Evolutionary conservation across 1,140 invertebrate genomes (phyloP).

Genomic region (Andrena cerasifolii): DNA sequence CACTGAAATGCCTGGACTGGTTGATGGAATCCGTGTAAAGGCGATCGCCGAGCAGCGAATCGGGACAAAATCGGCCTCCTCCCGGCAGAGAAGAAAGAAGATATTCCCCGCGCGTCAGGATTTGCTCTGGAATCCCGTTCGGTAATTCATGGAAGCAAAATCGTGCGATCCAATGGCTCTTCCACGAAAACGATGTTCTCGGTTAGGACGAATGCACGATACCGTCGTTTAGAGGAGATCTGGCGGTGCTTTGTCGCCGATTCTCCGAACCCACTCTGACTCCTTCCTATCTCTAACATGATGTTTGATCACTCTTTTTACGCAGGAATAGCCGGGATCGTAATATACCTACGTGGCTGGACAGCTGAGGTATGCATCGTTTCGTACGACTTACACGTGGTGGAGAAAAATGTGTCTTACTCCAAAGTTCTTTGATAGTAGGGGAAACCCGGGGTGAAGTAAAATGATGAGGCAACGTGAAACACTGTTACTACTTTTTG

Average conservation of each 20-base stretch:
- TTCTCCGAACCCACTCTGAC: conserved; percentile 16
- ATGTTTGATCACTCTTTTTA: neutral
- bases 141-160: conserved; percentile 62
- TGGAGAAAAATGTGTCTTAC: too few species aligned
- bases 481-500: too few species aligned
- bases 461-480: too few species aligned
- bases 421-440: too few species aligned
- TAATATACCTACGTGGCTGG: too few species aligned
- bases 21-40: conserved; percentile 37
- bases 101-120: conserved; percentile 56
- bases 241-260: conserved; percentile 35
- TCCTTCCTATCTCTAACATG: conserved; percentile 26
- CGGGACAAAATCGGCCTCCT: conserved; percentile 41
- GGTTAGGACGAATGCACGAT: neutral
- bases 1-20: conserved; percentile 27
- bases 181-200: conserved; percentile 43
- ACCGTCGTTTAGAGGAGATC: conserved; percentile 1
- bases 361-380: too few species aligned
- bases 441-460: too few species aligned
- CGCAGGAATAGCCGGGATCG: neutral
- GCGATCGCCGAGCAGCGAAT: conserved; percentile 34
- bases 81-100: conserved; percentile 42
- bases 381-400: too few species aligned
- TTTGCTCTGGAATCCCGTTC: conserved; percentile 60
- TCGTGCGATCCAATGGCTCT: conserved; percentile 31